Percentiles rank a stretch among this genome's conserved stretches.
Conservation (phyloP, 2,888 invertebrate species). For the Sphinx pinastri region DNA sequence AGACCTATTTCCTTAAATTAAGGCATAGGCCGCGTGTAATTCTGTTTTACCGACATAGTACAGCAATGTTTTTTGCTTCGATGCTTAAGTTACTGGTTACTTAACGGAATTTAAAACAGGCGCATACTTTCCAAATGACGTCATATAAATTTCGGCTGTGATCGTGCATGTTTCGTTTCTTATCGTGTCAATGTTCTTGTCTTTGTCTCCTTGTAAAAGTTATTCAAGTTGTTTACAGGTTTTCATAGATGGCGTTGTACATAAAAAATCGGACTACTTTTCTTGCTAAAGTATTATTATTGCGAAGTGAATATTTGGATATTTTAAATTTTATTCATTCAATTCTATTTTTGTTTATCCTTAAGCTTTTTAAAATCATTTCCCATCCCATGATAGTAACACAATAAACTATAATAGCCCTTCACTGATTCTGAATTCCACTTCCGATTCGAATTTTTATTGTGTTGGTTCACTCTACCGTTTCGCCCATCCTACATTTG, state of each 20-base stretch:
- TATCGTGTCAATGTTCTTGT: slow-evolving; percentile 42
- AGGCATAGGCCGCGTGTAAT: neutral
- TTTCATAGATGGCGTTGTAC: slow-evolving; percentile 18
- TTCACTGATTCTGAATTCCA: slow-evolving; percentile 54
- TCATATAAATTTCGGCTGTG: slow-evolving; percentile 69
- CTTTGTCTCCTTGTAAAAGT: slow-evolving; percentile 32
- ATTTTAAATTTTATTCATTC: neutral
- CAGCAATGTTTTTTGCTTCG: slow-evolving; percentile 39
- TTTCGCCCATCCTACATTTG: slow-evolving; percentile 70
- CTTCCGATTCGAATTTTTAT: slow-evolving; percentile 65
- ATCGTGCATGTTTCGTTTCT: slow-evolving; percentile 47
- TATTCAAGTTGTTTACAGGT: neutral
- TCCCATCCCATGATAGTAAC: slow-evolving; percentile 43
- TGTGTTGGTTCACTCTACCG: slow-evolving; percentile 69
- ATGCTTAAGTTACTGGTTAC: slow-evolving; percentile 44
- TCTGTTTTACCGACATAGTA: slow-evolving; percentile 40
- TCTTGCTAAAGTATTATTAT: neutral
- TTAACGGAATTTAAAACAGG: slow-evolving; percentile 70
- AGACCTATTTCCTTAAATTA: neutral
- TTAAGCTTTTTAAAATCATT: slow-evolving; percentile 12
- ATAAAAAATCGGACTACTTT: neutral
- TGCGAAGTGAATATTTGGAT: neutral
- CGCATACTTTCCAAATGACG: slow-evolving; percentile 77
- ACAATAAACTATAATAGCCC: slow-evolving; percentile 52
- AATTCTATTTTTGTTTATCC: neutral